Evolutionary conservation across 2,113 vertebrate genomes (phyloP), one percentile per base, ranked within the genome.

Genomic region (Egretta garzetta): DNA sequence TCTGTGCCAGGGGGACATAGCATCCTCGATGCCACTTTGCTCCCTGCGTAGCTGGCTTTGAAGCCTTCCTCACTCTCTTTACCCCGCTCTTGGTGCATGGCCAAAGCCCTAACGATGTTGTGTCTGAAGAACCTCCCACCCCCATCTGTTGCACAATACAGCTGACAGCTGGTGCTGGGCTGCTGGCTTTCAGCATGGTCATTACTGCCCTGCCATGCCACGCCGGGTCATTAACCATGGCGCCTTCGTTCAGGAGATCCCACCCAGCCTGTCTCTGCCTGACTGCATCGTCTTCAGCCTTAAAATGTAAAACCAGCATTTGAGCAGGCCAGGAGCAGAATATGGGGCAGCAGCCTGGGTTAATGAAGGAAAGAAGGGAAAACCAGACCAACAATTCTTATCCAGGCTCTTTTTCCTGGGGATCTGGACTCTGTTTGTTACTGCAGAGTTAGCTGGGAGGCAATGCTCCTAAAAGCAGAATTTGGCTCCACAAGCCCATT

Each of bases 81-180:
- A 70, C 52, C 80, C 47, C 0, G 8, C 82, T 91, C 68, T 55
- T 93, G 93, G 90, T 88, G 75, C 27, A 1, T 68, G 86, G 85
- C 95, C 96, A 95, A 83, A 91, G 91, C 93, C 90, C 75, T 96
- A 92, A 96, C 4, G 52, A 90, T 95, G 93, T 95, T 95, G 89
- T 84, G 94, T 95, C 96, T 97, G 94, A 91, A 6, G 72, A 94
- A 95, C 91, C 89, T 97, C 96, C 95, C 94, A 97, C 72, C 88
- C 60, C 96, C 94, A 94, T 96, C 94, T 96, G 89, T 45, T 91
- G 80, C 68, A 94, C 89, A 91, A 66, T 70, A 14, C 89, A 96
- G 53, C 68, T 4, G 60, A 93, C 97, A 96, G 95, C 94, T 96
- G 97, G 93, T 95, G 80, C 93, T 73, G 93, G 95, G 95, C 87